phyloP scores from a whole-genome alignment of 2,113 vertebrate species.

The Festucalex cinctus region DNA sequence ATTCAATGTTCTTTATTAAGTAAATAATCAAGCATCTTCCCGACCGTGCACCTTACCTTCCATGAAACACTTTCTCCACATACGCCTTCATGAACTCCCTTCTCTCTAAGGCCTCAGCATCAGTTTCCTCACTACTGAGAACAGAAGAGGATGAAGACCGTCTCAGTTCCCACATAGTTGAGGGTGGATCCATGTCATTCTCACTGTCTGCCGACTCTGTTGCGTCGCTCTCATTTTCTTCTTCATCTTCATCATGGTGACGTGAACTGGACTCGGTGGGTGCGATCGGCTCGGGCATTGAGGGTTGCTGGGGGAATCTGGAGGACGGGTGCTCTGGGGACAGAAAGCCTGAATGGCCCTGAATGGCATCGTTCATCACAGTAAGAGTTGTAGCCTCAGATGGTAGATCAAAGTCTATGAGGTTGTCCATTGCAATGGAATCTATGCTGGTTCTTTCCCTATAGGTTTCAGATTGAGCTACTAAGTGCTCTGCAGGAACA shows the following conservation, averaged over 20 bases:
- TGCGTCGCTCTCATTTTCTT: constrained; percentile 79
- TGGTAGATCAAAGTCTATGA: constrained; percentile 80
- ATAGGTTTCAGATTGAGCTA: constrained; percentile 1
- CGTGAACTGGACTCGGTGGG: constrained; percentile 27
- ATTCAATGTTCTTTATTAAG: background rate
- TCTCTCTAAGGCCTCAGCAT: constrained; percentile 65
- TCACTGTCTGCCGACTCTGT: constrained; percentile 94
- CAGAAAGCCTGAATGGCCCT: constrained; percentile 37
- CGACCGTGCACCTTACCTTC: constrained; percentile 76
- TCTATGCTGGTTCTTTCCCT: constrained; percentile 74
- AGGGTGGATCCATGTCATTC: constrained; percentile 79
- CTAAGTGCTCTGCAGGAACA: constrained; percentile 13
- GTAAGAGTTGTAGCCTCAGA: constrained; percentile 50
- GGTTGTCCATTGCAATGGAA: constrained; percentile 77
- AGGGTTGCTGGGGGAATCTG: constrained; percentile 24
- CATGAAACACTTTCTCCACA: constrained; percentile 88
- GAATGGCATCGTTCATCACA: constrained; percentile 31
- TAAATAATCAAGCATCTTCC: background rate
- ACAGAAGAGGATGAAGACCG: constrained; percentile 87
- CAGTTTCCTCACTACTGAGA: constrained; percentile 80
- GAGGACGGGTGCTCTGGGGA: constrained; percentile 48
- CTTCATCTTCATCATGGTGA: constrained; percentile 31
- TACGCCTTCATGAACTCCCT: constrained; percentile 86
- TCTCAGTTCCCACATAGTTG: constrained; percentile 66
- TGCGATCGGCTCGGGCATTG: constrained; percentile 49